Evolutionary conservation across 2,797 vertebrate genomes (phyloP).

Genomic region (Enteromius argenteus): DNA sequence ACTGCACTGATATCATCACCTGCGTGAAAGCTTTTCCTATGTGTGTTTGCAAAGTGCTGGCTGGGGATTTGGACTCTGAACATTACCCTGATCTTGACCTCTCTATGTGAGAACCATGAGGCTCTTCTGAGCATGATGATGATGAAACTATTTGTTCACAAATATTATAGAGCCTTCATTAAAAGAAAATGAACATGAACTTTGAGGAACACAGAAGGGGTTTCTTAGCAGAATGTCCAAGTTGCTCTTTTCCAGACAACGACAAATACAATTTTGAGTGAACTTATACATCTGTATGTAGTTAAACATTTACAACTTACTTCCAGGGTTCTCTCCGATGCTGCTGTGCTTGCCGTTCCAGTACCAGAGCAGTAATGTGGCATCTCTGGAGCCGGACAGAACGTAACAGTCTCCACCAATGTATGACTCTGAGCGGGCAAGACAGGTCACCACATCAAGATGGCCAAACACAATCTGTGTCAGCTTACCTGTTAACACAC

Average conservation of each 20-base stretch:
- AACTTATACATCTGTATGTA: conserved; percentile 20
- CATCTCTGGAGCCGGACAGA: conserved; percentile 94
- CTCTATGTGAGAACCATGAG: conserved; percentile 25
- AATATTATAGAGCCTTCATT: neutral
- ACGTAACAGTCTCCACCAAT: conserved; percentile 97
- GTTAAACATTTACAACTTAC: conserved; percentile 75
- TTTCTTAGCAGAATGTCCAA: neutral
- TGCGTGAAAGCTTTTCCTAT: conserved; percentile 25
- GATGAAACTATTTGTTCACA: conserved; percentile 20
- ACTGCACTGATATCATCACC: conserved; percentile 29
- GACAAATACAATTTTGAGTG: neutral
- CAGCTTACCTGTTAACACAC: conserved; percentile 86
- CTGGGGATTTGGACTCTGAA: conserved; percentile 25
- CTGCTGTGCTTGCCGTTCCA: conserved; percentile 95
- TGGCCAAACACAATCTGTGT: conserved; percentile 97
- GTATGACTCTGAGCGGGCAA: conserved; percentile 93
- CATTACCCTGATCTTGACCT: conserved; percentile 19
- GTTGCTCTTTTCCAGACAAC: neutral
- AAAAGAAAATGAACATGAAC: neutral
- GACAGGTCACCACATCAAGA: conserved; percentile 95
- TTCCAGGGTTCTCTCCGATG: conserved; percentile 89
- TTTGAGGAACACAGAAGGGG: neutral
- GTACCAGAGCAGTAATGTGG: conserved; percentile 96
- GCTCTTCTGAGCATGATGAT: neutral
- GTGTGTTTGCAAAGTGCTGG: conserved; percentile 24